Base-by-base conservation (phyloP, 2,113 vertebrate genomes). In the Crotalus horridus region DNA sequence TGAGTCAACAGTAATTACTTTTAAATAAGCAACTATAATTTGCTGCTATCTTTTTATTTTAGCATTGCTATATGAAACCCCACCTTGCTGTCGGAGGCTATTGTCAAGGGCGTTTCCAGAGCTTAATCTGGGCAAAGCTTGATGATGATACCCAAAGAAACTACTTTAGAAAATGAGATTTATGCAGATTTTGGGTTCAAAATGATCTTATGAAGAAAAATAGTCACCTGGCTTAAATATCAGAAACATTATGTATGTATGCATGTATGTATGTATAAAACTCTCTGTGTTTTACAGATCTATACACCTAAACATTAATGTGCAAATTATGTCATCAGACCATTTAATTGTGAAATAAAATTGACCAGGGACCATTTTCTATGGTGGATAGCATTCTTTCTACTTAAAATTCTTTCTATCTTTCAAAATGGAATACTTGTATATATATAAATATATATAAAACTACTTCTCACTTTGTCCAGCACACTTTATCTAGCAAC, bases 401-500 rank as follows among this genome's bases (percentile, higher is more conserved):
- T 61, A 29, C 11, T 26, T 64, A 64, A 13, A 29, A 0, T 46
- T 1, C 91, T 0, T 74, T 92, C 48, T 86, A 33, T 93, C 13
- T 39, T 51, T 24, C 91, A 85, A 0, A 0, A 20, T 29, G 17
- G 33, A 24, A 46, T 64, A 6, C 7, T 81, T 91, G 3, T 46
- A 46, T 46, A 46, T 46, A 46, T 46, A 46, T 46, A 46, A 46
- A 46, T 46, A 46, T 46, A 26, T 43, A 92, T 43, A 39, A 91
- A 92, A 88, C 11, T 51, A 6, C 20, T 87, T 93, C 97, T 96
- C 98, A 99, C 99, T 98, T 98, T 92, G 99, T 99, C 99, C 99
- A 99, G 97, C 99, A 99, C 94, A 97, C 94, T 58, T 98, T 98
- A 86, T 99, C 97, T 92, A 99, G 96, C 2, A 99, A 97, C 90